Evolutionary conservation across 2,113 vertebrate genomes (phyloP).

Genomic region (Callorhinus ursinus): DNA sequence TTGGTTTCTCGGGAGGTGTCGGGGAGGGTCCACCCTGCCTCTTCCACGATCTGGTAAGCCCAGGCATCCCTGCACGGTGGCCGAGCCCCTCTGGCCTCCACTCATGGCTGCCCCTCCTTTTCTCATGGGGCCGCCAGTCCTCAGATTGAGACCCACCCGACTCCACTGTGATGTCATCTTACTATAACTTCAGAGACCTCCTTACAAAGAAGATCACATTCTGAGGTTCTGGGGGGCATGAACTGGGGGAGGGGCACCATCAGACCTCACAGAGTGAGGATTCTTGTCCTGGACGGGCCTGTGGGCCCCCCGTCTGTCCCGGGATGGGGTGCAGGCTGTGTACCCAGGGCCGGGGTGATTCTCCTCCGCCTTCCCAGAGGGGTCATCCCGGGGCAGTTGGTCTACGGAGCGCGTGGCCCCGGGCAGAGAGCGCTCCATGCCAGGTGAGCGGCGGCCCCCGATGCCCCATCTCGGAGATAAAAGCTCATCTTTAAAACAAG

Average conservation of each 20-base stretch:
- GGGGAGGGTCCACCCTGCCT: too few relatives aligned
- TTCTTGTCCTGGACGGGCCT: neutral
- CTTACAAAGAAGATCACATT: neutral
- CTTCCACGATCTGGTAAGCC: too few relatives aligned
- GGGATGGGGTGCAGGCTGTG: accelerated
- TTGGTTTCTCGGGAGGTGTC: accelerated
- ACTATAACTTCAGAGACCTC: accelerated
- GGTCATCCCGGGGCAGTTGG: neutral
- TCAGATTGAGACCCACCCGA: accelerated
- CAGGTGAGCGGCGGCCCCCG: neutral
- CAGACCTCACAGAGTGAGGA: accelerated
- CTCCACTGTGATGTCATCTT: neutral
- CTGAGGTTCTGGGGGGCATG: neutral
- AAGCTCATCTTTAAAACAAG: neutral
- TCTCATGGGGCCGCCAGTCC: accelerated
- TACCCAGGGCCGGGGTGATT: accelerated
- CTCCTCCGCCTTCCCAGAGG: neutral
- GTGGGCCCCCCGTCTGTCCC: accelerated
- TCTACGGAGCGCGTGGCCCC: neutral
- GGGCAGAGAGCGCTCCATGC: accelerated
- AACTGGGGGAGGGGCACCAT: neutral
- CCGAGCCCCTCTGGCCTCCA: neutral
- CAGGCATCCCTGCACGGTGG: accelerated
- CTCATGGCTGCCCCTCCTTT: accelerated
- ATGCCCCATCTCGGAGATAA: neutral